Percentiles rank a stretch among this genome's conserved stretches.
Evolutionary conservation across 2,797 vertebrate genomes (phyloP).

Genomic region (Selene dorsalis): DNA sequence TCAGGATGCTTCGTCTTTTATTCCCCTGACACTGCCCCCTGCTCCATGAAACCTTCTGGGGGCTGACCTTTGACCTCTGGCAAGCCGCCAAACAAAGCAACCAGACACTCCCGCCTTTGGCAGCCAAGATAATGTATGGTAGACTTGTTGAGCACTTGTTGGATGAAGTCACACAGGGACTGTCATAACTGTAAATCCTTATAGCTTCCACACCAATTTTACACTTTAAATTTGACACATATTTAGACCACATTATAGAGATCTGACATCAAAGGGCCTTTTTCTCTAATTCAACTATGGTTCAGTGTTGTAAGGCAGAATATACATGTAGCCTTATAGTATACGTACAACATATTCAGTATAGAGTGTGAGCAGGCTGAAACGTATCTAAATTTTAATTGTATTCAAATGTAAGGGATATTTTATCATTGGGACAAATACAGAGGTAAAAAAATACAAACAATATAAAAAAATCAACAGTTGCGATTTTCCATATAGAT

Average conservation of each 20-base stretch:
- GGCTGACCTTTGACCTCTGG: constrained; percentile 72
- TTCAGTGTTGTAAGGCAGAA: not conserved
- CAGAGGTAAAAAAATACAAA: not conserved
- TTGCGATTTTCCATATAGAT: too few species aligned
- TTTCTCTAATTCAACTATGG: not conserved
- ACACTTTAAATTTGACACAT: not conserved
- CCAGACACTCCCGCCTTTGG: constrained; percentile 36
- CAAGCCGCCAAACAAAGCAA: constrained; percentile 65
- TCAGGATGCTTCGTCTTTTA: constrained; percentile 80
- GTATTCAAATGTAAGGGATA: too few species aligned
- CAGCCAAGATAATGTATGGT: constrained; percentile 1
- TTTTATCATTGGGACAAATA: not conserved
- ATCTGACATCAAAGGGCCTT: not conserved
- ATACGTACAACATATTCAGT: not conserved
- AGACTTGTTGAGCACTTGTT: constrained; percentile 50
- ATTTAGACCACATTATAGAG: not conserved
- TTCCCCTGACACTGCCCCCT: constrained; percentile 59
- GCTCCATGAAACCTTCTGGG: constrained; percentile 54
- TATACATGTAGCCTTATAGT: not conserved
- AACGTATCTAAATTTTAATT: too few species aligned
- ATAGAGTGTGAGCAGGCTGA: too few species aligned
- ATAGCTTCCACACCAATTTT: too few species aligned
- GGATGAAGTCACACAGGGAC: not conserved
- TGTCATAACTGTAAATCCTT: not conserved
- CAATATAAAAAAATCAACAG: not conserved